Percentiles rank a stretch among this genome's conserved stretches.
Conservation (phyloP, 2,797 vertebrate genomes). For the Syngnathus rostellatus region DNA sequence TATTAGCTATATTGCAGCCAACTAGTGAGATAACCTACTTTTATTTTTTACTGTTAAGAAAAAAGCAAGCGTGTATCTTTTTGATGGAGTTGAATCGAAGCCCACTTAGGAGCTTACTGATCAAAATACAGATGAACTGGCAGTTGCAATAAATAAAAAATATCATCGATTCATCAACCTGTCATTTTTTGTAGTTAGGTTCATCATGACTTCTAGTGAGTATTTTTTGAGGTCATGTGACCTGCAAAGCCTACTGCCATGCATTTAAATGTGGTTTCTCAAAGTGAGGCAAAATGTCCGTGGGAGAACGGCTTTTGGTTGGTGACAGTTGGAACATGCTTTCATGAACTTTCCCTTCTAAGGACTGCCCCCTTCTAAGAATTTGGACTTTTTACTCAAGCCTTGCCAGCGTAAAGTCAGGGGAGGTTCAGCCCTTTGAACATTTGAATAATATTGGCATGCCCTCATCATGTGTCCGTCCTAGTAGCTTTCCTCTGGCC, state of each 20-base stretch:
- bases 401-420: slow-evolving; percentile 4
- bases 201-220: not conserved
- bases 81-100: not conserved
- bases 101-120: not conserved
- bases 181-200: not conserved
- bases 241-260: slow-evolving; percentile 12
- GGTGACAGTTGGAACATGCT: slow-evolving; percentile 27
- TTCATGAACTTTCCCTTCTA: slow-evolving; percentile 37
- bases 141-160: not conserved
- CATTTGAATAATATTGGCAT: slow-evolving; percentile 4
- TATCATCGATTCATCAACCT: not conserved
- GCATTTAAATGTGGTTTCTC: slow-evolving; percentile 40
- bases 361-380: slow-evolving; percentile 7
- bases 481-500: slow-evolving; percentile 13
- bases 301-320: slow-evolving; percentile 36
- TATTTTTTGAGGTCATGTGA: not conserved
- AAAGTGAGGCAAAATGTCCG: slow-evolving; percentile 30
- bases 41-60: not conserved
- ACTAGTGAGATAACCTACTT: not conserved
- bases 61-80: not conserved
- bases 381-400: slow-evolving; percentile 6
- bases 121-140: not conserved
- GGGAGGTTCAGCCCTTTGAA: slow-evolving; percentile 17
- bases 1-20: not conserved
- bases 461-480: slow-evolving; percentile 15